Evolutionary conservation across 1,140 invertebrate genomes (phyloP), one percentile per base, ranked within the genome.

Genomic region (Saccostrea echinata): DNA sequence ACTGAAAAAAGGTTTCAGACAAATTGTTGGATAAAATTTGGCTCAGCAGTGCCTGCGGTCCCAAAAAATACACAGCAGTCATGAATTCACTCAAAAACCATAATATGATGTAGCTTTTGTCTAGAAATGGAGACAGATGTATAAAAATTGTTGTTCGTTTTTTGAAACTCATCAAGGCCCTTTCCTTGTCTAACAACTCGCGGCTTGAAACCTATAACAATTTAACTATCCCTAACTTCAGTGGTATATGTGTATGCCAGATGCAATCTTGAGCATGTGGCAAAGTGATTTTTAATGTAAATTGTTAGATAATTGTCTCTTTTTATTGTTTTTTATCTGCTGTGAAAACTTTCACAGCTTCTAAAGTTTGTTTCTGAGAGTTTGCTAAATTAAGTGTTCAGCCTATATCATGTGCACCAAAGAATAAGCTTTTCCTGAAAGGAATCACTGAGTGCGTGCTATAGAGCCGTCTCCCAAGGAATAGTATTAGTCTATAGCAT

Each of bases 291-390:
- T 53, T 53, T 83, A 51, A 52, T 83, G 81, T 83, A 83, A 51
- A 52, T 52, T 52, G 43, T 83, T 83, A 52, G 81, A 83, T 83
- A 83, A 83, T 83, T 83, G 81, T 83, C 81, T 83, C 35, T 83
- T 83, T 83, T 52, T 83, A 83, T 83, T 83, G 81, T 83, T 53
- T 83, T 82, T 76, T 76, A 76, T 76, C 68, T 83, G 33, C 81
- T 83, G 35, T 51, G 81, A 52, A 53, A 83, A 83, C 35, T 83
- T 83, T 83, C 81, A 83, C 81, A 83, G 81, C 81, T 52, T 83
- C 81, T 83, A 52, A 27, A 83, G 52, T 51, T 83, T 51, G 68
- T 76, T 76, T 76, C 68, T 12, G 68, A 76, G 27, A 76, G 68
- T 76, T 76, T 30, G 24, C 68, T 76, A 76, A 76, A 76, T 76